Base-by-base conservation (phyloP, 2,797 vertebrate genomes). In the Alfaro cultratus region DNA sequence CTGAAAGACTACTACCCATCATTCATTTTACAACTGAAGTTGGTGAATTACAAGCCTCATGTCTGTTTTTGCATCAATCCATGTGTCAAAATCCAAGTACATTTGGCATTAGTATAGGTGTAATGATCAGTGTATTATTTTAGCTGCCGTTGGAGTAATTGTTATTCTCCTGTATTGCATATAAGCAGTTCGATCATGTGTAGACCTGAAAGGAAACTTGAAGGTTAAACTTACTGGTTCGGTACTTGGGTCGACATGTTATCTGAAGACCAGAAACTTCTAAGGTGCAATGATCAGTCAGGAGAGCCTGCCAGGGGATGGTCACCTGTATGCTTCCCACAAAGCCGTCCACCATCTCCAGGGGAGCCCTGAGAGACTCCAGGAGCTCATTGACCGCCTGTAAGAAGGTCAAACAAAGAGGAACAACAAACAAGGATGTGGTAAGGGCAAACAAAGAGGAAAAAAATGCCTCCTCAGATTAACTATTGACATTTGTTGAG, bases 271-370 rank as follows among this genome's bases (percentile, higher is more conserved):
- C 96, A 2, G 96, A 95, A 78, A 99, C 94, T 49, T 93, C 95
- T 86, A 99, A 94, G 0, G 96, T 98, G 93, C 97, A 98, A 93
- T 98, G 97, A 89, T 98, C 97, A 0, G 96, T 97, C 84, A 98
- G 96, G 23, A 99, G 97, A 1, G 97, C 97, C 7, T 97, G 96
- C 98, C 98, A 98, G 51, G 98, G 98, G 86, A 99, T 98, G 11
- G 97, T 96, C 88, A 98, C 97, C 0, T 93, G 84, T 64, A 99
- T 97, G 89, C 95, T 96, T 88, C 94, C 95, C 76, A 98, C 96
- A 34, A 98, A 99, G 74, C 98, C 98, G 79, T 99, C 98, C 46
- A 96, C 95, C 83, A 99, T 96, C 92, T 98, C 97, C 89, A 99
- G 93, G 0, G 98, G 98, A 9, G 96, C 97, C 5, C 96, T 96